These are phyloP conservation scores for Ditylenchus weischeri DNA, from an alignment of 2,888 invertebrate species.

Conservation along the genomic window DNA sequence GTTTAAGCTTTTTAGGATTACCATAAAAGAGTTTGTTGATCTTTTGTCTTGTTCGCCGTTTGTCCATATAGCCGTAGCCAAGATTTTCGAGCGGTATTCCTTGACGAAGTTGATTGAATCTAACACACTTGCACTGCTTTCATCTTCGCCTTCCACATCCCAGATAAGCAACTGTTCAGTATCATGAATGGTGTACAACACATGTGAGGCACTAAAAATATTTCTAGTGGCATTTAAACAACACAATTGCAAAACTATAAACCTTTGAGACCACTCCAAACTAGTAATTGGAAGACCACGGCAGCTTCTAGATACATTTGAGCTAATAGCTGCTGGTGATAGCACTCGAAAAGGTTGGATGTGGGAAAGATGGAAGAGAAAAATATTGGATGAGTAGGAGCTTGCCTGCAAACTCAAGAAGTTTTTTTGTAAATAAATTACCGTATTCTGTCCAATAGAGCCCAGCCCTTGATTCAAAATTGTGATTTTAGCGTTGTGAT, in stretches of 20 bases:
- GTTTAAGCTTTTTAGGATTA: neutral
- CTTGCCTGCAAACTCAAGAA: neutral
- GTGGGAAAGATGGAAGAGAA: neutral
- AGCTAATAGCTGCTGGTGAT: neutral
- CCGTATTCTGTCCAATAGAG: no score
- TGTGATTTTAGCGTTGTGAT: no score
- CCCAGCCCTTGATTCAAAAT: no score
- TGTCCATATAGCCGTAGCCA: slow-evolving; percentile 12
- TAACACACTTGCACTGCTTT: slow-evolving; percentile 4
- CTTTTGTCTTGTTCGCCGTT: neutral
- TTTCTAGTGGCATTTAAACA: neutral
- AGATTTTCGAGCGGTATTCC: slow-evolving; percentile 15
- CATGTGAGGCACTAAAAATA: slow-evolving; percentile 5
- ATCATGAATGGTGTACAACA: slow-evolving; percentile 21
- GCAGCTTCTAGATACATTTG: neutral
- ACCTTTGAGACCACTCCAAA: slow-evolving; percentile 12
- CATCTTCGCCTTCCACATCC: slow-evolving; percentile 14
- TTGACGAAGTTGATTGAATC: slow-evolving; percentile 11
- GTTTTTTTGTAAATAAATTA: no score
- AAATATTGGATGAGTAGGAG: neutral
- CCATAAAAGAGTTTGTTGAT: slow-evolving; percentile 12
- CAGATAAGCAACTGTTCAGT: slow-evolving; percentile 18
- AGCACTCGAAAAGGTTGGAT: neutral
- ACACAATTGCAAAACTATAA: neutral
- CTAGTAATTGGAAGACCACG: neutral